Base-by-base conservation (phyloP, 2,888 invertebrate species). In the Disparrhopalites patrizii region DNA sequence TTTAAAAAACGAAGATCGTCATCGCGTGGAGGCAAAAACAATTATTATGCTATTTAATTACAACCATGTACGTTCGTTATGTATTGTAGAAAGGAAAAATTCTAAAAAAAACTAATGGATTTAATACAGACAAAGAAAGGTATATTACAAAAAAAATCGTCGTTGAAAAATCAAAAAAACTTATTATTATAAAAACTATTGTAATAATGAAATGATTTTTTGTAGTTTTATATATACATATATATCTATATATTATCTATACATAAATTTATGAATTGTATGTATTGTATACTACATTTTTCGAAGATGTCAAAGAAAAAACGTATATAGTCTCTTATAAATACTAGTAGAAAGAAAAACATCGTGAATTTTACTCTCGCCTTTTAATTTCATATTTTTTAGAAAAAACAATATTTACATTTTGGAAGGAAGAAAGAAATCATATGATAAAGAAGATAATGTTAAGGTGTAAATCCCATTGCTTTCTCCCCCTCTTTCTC, bases 161-260 rank as follows among this genome's bases (percentile, higher is more conserved):
- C 40, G 40, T 40, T n/a, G n/a, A n/a, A n/a, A n/a, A 47, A 47
- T 47, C 47, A 54, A 40, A 18, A 20, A 40, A 40, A 54, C 54
- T 54, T 54, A 54, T n/a, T n/a, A n/a, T n/a, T n/a, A n/a, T n/a
- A n/a, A n/a, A n/a, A 54, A 30, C 30, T 54, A 54, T 54, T 54
- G 54, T 54, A 54, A 54, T 54, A 54, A 54, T 54, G 33, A 54
- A 54, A 54, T 54, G 27, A 54, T 54, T 54, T 54, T 54, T 54
- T 54, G 54, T 54, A 54, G 54, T 54, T 54, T 54, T 54, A 54
- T 54, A 54, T 54, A 54, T 52, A 52, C 28, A 50, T 33, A 52
- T 52, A 52, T 54, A 54, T 54, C 30, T 54, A 33, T 54, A 54
- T 54, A 40, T 40, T 40, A 40, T 20, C 36, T 36, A 36, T 36